These are phyloP conservation scores for Eptatretus burgeri DNA, from an alignment of 2,113 vertebrate species.

Conservation along the genomic window DNA sequence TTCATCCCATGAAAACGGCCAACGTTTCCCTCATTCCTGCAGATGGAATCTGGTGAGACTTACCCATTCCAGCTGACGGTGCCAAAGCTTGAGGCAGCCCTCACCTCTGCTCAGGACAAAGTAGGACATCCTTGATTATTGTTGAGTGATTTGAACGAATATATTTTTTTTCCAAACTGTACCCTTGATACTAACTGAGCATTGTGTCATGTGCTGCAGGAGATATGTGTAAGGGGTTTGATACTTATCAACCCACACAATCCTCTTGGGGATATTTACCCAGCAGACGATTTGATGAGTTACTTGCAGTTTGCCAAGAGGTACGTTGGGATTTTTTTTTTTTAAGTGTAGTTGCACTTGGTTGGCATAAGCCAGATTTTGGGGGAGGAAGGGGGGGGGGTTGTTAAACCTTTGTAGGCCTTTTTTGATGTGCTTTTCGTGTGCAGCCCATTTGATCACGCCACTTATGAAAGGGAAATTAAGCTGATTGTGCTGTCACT, in stretches of 20 bases:
- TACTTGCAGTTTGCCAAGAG: constrained; percentile 76
- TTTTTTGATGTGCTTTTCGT: too few species aligned
- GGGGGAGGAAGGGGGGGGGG: too few species aligned
- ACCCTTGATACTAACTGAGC: too few species aligned
- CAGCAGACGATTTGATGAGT: constrained; percentile 30
- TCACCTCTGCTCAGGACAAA: constrained; percentile 29
- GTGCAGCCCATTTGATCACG: too few species aligned
- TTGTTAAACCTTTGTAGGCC: too few species aligned
- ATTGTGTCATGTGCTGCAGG: constrained; percentile 21
- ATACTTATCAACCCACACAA: constrained; percentile 83
- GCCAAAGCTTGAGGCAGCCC: constrained; percentile 37
- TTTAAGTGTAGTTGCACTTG: not conserved
- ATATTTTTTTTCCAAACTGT: too few species aligned
- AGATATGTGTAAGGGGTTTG: constrained; percentile 33
- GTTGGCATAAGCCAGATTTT: not conserved
- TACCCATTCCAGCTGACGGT: constrained; percentile 65
- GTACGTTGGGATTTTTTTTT: constrained; percentile 16
- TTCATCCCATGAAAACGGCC: too few species aligned
- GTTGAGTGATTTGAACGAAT: too few species aligned
- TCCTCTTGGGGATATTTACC: constrained; percentile 63
- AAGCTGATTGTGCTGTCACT: too few species aligned
- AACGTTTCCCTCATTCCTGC: constrained; percentile 6
- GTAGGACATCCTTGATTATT: constrained; percentile 12
- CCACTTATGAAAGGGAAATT: too few species aligned
- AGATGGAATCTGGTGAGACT: constrained; percentile 27